phyloP scores from a whole-genome alignment of 2,113 vertebrate genomes.

The Gobio gobio region DNA sequence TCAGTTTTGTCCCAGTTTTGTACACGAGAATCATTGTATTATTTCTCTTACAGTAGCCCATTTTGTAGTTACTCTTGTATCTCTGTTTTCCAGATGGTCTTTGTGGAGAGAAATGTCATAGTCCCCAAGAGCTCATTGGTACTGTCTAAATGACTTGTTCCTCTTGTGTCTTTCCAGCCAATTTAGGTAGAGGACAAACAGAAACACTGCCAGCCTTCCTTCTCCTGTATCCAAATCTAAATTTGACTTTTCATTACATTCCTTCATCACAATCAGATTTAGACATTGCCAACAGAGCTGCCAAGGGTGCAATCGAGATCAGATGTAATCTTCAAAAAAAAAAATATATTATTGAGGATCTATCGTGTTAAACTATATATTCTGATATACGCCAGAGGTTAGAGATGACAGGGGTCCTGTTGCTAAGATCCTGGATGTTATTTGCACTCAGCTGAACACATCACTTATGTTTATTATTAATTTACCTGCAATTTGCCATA shows the following conservation, averaged over 20 bases:
- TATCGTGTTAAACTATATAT: conserved; percentile 15
- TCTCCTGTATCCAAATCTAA: not conserved
- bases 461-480: conserved; percentile 35
- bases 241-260: not conserved
- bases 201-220: conserved; percentile 28
- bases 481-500: conserved; percentile 36
- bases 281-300: not conserved
- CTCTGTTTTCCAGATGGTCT: conserved; percentile 27
- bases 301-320: conserved; percentile 12
- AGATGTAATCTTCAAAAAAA: conserved; percentile 30
- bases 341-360: conserved; percentile 1
- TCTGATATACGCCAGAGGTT: not conserved
- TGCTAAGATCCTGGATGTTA: not conserved
- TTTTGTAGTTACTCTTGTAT: conserved; percentile 22
- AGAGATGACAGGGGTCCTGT: not conserved
- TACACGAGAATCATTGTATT: not conserved
- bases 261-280: not conserved
- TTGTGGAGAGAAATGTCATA: conserved; percentile 42
- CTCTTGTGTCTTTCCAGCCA: conserved; percentile 1
- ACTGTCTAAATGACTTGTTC: conserved; percentile 7
- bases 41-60: conserved; percentile 32
- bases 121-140: conserved; percentile 28
- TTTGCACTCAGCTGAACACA: conserved; percentile 1
- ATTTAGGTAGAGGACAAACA: conserved; percentile 26
- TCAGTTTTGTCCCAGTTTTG: not conserved